These are phyloP conservation scores for Patiria pectinifera DNA, from an alignment of 53 echinoderm and acorn worm species.

Conservation along the genomic window DNA sequence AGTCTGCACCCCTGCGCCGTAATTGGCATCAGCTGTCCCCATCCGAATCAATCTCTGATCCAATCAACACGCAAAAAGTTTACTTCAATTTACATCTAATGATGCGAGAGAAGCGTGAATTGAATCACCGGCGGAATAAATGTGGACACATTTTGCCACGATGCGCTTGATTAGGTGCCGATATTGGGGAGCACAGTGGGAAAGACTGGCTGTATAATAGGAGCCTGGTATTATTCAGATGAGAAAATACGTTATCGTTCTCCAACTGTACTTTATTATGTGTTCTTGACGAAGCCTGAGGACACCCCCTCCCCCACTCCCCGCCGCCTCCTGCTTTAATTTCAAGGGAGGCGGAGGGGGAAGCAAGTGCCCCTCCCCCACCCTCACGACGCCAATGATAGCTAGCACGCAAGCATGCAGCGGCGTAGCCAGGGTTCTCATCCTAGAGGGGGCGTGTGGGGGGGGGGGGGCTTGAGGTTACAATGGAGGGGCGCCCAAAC, in stretches of 20 bases:
- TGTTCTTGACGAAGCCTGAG: no score
- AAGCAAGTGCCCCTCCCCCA: no score
- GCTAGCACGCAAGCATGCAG: no score
- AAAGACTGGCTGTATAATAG: neutral
- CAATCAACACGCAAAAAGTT: conserved; percentile 19
- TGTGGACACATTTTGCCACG: conserved; percentile 15
- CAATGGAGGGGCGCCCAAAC: no score
- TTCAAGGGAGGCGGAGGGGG: no score
- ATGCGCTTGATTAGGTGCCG: conserved; percentile 10
- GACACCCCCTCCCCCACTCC: no score
- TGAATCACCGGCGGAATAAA: conserved; percentile 46
- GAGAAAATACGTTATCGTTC: conserved; percentile 9
- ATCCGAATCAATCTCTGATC: conserved; percentile 34
- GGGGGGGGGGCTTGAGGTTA: no score
- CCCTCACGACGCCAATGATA: no score
- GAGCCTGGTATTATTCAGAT: conserved; percentile 25
- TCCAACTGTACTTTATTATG: neutral
- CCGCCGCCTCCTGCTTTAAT: no score
- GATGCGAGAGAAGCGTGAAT: conserved; percentile 26
- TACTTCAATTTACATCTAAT: conserved; percentile 27
- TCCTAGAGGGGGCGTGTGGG: no score
- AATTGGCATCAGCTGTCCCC: conserved; percentile 51
- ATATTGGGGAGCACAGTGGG: neutral
- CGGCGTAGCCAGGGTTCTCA: no score
- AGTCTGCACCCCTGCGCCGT: conserved; percentile 1